Base-by-base conservation (phyloP, 2,113 vertebrate species). In the Ellobius talpinus region DNA sequence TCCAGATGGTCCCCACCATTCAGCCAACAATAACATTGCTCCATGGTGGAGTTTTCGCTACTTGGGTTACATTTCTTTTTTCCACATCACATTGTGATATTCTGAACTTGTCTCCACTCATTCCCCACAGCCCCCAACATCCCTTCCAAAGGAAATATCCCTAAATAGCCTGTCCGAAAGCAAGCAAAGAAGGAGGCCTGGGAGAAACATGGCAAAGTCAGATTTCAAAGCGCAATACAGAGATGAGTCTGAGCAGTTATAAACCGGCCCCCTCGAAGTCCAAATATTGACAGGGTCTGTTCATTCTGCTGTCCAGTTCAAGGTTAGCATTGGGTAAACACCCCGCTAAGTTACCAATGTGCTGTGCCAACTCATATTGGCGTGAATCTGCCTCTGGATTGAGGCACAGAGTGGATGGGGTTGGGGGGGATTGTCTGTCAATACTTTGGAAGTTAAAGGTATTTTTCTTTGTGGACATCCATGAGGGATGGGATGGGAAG, bases 1-100 rank as follows among this genome's bases (percentile, higher is more conserved):
- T 99, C 99, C 99, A 99, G 99, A 99, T 99, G 99, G 99, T 99
- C 99, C 98, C 98, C 98, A 98, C 98, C 98, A 98, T 99, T 98
- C 98, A 98, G 76, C 98, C 98, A 97, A 98, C 98, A 98, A 98
- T 98, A 97, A 98, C 98, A 97, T 79, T 91, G 98, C 98, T 97
- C 79, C 91, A 88, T 52, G 97, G 97, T 93, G 93, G 95, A 94
- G 97, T 96, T 97, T 98, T 98, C 97, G 97, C 97, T 85, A 96
- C 97, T 97, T 42, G 93, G 97, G 0, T 97, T 97, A 97, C 98
- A 96, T 97, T 97, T 96, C 98, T 78, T 84, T 70, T 76, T 65
- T 95, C 97, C 96, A 98, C 97, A 97, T 95, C 95, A 86, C 91
- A 87, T 98, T 94, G 91, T 92, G 88, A 93, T 93, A 97, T 85